Percentiles rank a stretch among this genome's conserved stretches.
Evolutionary conservation across 2,113 vertebrate species (phyloP).

Genomic region (Stomatorhinus ivindoensis): DNA sequence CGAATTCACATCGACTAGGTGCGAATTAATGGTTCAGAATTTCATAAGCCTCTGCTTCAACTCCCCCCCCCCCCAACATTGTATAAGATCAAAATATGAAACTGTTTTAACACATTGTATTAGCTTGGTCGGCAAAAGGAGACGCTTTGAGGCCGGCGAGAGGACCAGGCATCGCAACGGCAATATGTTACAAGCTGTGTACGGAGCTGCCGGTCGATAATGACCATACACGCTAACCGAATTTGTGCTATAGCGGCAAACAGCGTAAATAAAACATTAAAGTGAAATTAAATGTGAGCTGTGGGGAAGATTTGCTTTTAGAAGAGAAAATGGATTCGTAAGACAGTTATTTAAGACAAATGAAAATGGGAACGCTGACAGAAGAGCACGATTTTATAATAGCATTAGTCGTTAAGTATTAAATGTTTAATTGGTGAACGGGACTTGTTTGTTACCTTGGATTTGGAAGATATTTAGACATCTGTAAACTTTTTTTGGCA

Average conservation of each 20-base stretch:
- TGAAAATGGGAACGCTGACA: background rate
- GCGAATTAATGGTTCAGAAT: background rate
- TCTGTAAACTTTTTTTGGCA: background rate
- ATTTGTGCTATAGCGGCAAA: background rate
- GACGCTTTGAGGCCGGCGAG: background rate
- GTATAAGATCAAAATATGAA: background rate
- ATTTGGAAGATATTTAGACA: background rate
- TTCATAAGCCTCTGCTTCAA: background rate
- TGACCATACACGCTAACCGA: background rate
- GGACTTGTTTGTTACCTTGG: background rate
- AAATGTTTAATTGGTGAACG: background rate
- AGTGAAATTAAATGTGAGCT: background rate
- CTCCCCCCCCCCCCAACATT: background rate
- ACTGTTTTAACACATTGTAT: background rate
- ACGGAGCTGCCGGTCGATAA: background rate
- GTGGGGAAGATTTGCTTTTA: background rate
- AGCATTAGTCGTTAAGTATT: background rate
- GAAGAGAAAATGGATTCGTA: background rate
- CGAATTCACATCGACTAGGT: conserved; percentile 6
- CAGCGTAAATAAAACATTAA: background rate
- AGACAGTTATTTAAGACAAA: background rate
- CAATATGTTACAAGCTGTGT: background rate
- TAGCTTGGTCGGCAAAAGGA: background rate
- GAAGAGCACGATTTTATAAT: background rate
- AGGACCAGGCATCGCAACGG: background rate